These are phyloP conservation scores for Tapirus terrestris DNA, from an alignment of 2,113 vertebrate species.

Conservation along the genomic window DNA sequence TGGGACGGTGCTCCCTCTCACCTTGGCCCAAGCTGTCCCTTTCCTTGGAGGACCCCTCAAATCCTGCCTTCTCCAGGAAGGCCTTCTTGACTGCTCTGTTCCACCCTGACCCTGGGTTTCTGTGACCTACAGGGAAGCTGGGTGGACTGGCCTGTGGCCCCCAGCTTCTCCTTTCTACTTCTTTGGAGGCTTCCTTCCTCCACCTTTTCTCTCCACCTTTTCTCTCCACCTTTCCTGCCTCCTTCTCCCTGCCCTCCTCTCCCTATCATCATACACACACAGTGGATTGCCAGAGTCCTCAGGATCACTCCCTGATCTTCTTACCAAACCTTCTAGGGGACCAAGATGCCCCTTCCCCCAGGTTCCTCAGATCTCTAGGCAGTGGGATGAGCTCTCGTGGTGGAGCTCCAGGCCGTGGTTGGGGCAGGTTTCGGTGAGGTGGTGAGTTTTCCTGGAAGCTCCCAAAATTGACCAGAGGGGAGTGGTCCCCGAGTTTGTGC, in stretches of 20 bases:
- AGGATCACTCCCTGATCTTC: neutral
- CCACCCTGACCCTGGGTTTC: neutral
- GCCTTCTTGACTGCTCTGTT: neutral
- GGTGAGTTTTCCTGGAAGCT: neutral
- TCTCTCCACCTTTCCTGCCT: neutral
- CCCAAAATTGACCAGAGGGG: neutral
- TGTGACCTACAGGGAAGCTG: neutral
- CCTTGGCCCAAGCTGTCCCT: neutral
- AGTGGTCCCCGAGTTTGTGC: neutral
- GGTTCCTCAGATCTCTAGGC: neutral
- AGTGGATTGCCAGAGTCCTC: neutral
- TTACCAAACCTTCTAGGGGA: neutral
- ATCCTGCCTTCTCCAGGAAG: neutral
- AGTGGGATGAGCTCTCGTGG: no score
- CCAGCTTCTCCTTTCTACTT: neutral
- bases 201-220: neutral
- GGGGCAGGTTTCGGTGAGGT: neutral
- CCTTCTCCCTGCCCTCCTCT: neutral
- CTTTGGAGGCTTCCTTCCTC: neutral
- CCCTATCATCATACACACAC: neutral
- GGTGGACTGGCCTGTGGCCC: neutral
- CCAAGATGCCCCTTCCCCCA: fast-evolving
- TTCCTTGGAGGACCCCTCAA: neutral
- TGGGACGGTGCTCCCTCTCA: neutral
- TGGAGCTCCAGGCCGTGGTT: neutral